Base-by-base conservation (phyloP, 2,113 vertebrate species). In the Gasterosteus nipponicus region DNA sequence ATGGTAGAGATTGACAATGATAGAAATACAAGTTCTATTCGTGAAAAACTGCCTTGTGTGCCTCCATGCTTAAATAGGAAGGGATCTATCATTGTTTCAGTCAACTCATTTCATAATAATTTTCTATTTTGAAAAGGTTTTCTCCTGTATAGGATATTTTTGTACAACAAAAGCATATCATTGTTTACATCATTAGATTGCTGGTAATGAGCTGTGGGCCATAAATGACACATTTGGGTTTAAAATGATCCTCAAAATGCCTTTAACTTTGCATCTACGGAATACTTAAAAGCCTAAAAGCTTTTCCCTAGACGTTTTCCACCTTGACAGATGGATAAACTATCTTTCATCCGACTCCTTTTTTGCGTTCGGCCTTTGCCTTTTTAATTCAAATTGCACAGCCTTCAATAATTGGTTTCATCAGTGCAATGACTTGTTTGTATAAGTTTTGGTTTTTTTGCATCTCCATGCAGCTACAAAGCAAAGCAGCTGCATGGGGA, bases 211-310 rank as follows among this genome's bases (percentile, higher is more conserved):
- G 62, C 73, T 67, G 47, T 69, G 63, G 70, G 58, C 54, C 47
- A n/a, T 67, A 65, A 80, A 65, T 73, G 54, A 78, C 64, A 57
- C 59, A 41, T 78, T 81, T 69, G 44, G 59, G 56, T 69, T 82
- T 53, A 53, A 80, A 82, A 72, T 77, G 10, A 78, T 76, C 58
- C 54, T 82, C 42, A 64, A 54, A 79, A 73, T 66, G 67, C 47
- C 38, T 77, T 84, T 69, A 80, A 74, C 80, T 65, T 57, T 62
- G 19, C 69, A 31, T 77, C 56, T 56, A 29, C 54, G 33, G 64
- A 19, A 63, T 29, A 54, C 62, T 74, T 75, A 61, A 78, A 79
- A 80, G 11, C n/a, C 1, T 26, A 26, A 65, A 39, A 69, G 72
- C 26, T 74, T 75, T 85, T 78, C 26, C 46, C 61, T 67, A 78